Evolutionary conservation across 2,888 invertebrate species (phyloP).

Genomic region (Stenoptilia bipunctidactyla): DNA sequence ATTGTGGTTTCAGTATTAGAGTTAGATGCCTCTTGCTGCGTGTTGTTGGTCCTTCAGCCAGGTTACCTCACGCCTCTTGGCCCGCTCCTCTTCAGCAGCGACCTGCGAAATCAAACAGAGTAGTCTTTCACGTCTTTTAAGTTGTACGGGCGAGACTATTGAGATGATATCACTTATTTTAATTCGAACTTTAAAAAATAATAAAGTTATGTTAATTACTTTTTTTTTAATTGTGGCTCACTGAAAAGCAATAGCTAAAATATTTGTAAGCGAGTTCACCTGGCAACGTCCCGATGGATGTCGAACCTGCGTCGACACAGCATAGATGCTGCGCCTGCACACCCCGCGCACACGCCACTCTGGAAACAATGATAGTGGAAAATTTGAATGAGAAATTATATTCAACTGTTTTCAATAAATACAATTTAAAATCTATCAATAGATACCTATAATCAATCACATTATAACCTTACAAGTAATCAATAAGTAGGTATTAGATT

Average conservation of each 20-base stretch:
- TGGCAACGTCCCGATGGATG: constrained; percentile 77
- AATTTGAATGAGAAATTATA: too few relatives aligned
- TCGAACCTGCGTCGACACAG: constrained; percentile 74
- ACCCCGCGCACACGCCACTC: constrained; percentile 40
- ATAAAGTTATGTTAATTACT: constrained; percentile 1
- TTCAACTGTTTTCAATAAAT: too few relatives aligned
- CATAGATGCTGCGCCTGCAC: constrained; percentile 58
- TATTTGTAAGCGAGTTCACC: constrained; percentile 60
- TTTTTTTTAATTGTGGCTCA: constrained; percentile 4
- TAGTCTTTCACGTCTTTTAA: constrained; percentile 64
- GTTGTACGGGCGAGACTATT: too few relatives aligned
- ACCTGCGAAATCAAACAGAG: constrained; percentile 51
- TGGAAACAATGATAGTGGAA: constrained; percentile 27
- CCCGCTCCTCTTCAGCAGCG: constrained; percentile 59
- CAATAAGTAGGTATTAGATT: too few relatives aligned
- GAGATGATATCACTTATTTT: too few relatives aligned
- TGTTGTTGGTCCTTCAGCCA: constrained; percentile 27
- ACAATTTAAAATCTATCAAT: too few relatives aligned
- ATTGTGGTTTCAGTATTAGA: constrained; percentile 28
- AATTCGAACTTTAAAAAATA: background rate
- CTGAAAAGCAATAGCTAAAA: too few relatives aligned
- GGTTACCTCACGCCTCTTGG: constrained; percentile 62
- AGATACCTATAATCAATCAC: too few relatives aligned
- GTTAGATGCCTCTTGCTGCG: constrained; percentile 17
- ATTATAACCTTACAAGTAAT: too few relatives aligned